Evolutionary conservation across 1,140 invertebrate genomes (phyloP), one percentile per base, ranked within the genome.

Genomic region (Brachionus sp.): DNA sequence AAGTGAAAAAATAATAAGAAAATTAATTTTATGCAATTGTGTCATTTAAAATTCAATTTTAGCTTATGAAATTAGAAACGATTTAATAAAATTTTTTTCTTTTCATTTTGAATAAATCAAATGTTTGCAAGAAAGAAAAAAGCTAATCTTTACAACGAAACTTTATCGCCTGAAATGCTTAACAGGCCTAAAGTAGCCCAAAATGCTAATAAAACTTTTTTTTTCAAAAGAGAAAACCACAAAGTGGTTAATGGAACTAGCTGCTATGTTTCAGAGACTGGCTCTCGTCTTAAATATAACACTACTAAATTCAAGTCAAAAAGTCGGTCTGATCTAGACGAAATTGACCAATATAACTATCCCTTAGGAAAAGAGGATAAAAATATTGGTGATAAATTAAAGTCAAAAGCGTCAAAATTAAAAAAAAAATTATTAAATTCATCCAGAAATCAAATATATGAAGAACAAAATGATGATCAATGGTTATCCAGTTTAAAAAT

Each of bases 21-120:
- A 46, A 75, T 75, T 44, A 46, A 75, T 75, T 46, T 75, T 75
- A 75, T 75, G 70, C 3, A 75, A 75, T 46, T 75, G 70, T 75
- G 70, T 46, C 70, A 75, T 75, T 44, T 29, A 13, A 46, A 13
- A 57, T 57, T 57, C 50, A 57, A 57, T 19, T 57, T 57, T 57
- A 57, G 50, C 50, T 57, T 57, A 57, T 57, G 50, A 57, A 57
- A 57, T 57, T 57, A 57, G 13, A 57, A 19, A 57, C 19, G 50
- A 57, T 57, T 25, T 57, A 57, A 23, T 57, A 23, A 16, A 57
- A 57, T 57, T 57, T 7, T n/a, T 57, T 57, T 57, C 50, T 29
- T 29, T 29, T 29, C 6, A 16, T 19, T 23, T 57, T 57, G 50
- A 57, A 57, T 57, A 57, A 16, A 57, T 16, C n/a, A 57, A 57